Percentiles rank a stretch among this genome's conserved stretches.
phyloP scores from a whole-genome alignment of 2,888 invertebrate genomes.

The Lasioglossum pauxillum region DNA sequence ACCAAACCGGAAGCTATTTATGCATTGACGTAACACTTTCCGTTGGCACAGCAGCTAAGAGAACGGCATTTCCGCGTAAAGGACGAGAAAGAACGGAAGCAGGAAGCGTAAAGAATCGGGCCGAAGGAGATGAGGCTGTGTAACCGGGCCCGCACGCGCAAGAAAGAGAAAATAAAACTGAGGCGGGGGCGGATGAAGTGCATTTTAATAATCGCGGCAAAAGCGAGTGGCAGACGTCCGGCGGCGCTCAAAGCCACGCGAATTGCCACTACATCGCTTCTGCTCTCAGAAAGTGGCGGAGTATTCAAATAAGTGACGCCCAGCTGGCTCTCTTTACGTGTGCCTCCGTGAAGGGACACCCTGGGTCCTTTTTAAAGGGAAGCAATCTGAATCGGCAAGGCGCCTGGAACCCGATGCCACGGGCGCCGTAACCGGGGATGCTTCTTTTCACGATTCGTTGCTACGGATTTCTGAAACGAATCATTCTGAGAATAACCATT shows the following conservation, averaged over 20 bases:
- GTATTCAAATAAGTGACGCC: constrained; percentile 68
- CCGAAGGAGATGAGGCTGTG: constrained; percentile 52
- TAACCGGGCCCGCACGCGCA: background rate
- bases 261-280: constrained; percentile 71
- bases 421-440: background rate
- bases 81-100: constrained; percentile 27
- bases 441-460: background rate
- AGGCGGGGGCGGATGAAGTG: constrained; percentile 47
- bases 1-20: background rate
- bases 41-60: background rate
- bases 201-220: constrained; percentile 75
- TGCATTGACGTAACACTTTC: background rate
- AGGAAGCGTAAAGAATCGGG: constrained; percentile 40
- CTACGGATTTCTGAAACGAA: background rate
- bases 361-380: constrained; percentile 21
- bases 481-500: background rate
- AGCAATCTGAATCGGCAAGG: constrained; percentile 1
- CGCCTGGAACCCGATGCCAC: background rate
- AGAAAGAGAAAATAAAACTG: constrained; percentile 15
- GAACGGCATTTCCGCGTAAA: background rate
- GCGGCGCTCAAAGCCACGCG: constrained; percentile 62
- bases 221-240: constrained; percentile 63
- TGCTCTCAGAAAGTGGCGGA: constrained; percentile 64
- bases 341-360: constrained; percentile 30
- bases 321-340: constrained; percentile 31